Base-by-base conservation (phyloP, 2,113 vertebrate genomes). In the Leiothrix lutea region DNA sequence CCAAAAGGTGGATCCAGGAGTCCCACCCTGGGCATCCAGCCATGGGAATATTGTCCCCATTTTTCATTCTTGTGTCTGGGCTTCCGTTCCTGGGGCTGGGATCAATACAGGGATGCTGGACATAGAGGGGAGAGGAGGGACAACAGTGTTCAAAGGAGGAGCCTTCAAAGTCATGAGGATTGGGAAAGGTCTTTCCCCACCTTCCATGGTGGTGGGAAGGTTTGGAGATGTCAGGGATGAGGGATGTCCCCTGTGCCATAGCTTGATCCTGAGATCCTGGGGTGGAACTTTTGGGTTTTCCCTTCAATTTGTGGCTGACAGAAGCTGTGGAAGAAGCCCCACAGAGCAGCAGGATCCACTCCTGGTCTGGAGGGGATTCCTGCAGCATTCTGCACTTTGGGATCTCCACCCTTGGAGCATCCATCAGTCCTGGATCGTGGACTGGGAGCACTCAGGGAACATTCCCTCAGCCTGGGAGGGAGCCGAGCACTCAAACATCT, bases 381-480 rank as follows among this genome's bases (percentile, higher is more conserved):
- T 50, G 0, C 35, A 57, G 64, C 33, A 5, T 53, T 5, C n/a
- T 12, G 33, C 33, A 0, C 33, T 42, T 38, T 1, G 5, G 22
- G 29, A 44, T 28, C 24, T 48, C 36, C 45, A 20, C 6, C 38
- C 47, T 29, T 45, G 61, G 60, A 60, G 33, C 69, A n/a, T 29
- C 53, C 69, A 7, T 29, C 53, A 2, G 0, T 6, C 5, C 3
- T 8, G 1, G 5, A 16, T 60, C 17, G 1, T 0, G 42, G 73
- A 73, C 4, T 1, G 1, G 69, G 60, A 88, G 5, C 28, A 0
- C 23, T 8, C 47, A 48, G 47, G 47, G 47, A 47, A 54, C 19
- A 7, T 21, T 7, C 48, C 53, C 38, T 6, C 15, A 42, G 47
- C 22, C 47, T 12, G 47, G 22, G 47, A 48, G 23, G 47, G 12